Conservation (phyloP, 53 echinoderm and acorn worm genomes). For the Zoroaster sp. region DNA sequence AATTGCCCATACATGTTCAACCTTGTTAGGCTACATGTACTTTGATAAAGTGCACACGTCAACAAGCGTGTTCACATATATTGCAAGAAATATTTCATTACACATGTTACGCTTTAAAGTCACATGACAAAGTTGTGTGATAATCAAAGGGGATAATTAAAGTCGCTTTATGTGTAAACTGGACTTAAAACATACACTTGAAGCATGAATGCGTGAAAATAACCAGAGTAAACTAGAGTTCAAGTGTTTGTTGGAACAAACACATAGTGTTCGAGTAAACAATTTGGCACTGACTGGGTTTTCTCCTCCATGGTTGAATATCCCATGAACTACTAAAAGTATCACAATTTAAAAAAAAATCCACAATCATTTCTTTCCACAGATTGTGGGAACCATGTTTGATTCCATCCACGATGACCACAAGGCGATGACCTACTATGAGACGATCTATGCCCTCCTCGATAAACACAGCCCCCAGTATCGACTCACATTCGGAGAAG, state of each 20-base stretch:
- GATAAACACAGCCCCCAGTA: slow-evolving; percentile 95
- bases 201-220: neutral
- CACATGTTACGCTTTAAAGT: too few species aligned
- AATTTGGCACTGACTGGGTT: neutral
- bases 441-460: slow-evolving; percentile 94
- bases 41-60: too few species aligned
- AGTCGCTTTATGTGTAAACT: too few species aligned
- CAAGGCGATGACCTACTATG: slow-evolving; percentile 67
- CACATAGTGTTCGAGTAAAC: neutral
- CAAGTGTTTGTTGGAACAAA: neutral
- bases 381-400: slow-evolving; percentile 84
- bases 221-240: neutral
- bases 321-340: too few species aligned
- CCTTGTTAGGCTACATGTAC: too few species aligned
- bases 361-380: neutral
- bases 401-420: slow-evolving; percentile 61
- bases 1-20: too few species aligned
- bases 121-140: too few species aligned
- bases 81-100: too few species aligned
- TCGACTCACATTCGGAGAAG: slow-evolving; percentile 89
- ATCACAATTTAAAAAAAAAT: neutral
- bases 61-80: too few species aligned
- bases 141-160: too few species aligned
- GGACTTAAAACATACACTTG: neutral
- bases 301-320: neutral